Conservation (phyloP, 2,797 vertebrate species). For the Carduelis carduelis region DNA sequence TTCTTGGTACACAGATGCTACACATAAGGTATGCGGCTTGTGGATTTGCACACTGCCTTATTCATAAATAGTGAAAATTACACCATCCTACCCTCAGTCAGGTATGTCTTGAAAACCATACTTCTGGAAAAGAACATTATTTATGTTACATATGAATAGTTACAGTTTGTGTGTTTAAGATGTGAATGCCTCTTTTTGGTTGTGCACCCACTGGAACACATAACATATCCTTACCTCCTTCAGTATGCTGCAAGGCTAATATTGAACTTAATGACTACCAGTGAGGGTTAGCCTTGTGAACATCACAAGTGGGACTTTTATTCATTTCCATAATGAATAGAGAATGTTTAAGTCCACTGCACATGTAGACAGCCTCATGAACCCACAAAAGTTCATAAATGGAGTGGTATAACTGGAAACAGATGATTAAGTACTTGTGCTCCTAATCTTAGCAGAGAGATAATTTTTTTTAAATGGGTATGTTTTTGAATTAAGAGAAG, state of each 20-base stretch:
- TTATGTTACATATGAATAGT: conserved; percentile 55
- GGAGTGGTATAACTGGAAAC: conserved; percentile 2
- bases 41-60: conserved; percentile 38
- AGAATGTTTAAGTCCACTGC: background rate
- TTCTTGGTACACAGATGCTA: conserved; percentile 36
- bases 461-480: background rate
- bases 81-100: conserved; percentile 19
- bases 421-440: background rate
- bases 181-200: conserved; percentile 49
- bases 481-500: background rate
- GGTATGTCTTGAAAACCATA: conserved; percentile 50
- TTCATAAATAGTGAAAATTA: conserved; percentile 47
- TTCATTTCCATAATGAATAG: conserved; percentile 19
- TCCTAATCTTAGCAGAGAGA: background rate
- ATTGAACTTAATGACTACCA: background rate
- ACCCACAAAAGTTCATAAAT: conserved; percentile 13
- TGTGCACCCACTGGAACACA: background rate
- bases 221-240: conserved; percentile 3
- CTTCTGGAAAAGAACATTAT: conserved; percentile 58
- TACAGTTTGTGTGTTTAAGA: conserved; percentile 27
- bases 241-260: background rate
- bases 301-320: conserved; percentile 48
- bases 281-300: conserved; percentile 19
- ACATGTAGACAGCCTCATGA: background rate
- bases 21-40: conserved; percentile 32